Base-by-base conservation (phyloP, 1,140 invertebrate genomes). In the Drosophila repleta region DNA sequence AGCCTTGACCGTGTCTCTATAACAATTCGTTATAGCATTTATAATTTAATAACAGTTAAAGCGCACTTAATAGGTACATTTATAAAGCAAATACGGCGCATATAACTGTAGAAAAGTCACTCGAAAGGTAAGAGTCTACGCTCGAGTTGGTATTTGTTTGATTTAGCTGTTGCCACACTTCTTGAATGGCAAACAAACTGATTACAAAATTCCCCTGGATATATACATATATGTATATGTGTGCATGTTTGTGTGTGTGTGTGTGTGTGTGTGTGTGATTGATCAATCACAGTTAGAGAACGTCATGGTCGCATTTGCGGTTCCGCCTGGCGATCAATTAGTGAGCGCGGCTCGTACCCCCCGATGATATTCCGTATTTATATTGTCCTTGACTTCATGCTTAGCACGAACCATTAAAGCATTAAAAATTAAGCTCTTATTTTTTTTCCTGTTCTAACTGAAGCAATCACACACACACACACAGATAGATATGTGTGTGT, bases 251-350 rank as follows among this genome's bases (percentile, higher is more conserved):
- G n/a, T 29, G 8, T 43, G 43, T 61, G 18, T 45, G 3, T 39
- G 41, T 37, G 11, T 48, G 51, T 56, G 13, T 63, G 6, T 49
- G 21, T 62, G 29, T 63, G 51, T 70, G 67, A 69, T 69, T 63
- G 58, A 70, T 70, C 67, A 70, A 70, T 70, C 67, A 56, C 21
- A 46, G 49, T 55, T 53, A 49, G 13, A 43, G 10, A 26, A 11
- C n/a, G 32, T 62, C 20, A 45, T 15, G 29, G 55, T 24, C 21
- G 35, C 7, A 29, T 17, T 39, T 26, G 52, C 32, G 32, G 71
- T 78, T 81, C 78, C 78, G 73, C 73, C 76, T 81, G 41, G 73
- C 58, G 65, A 48, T 53, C 73, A 81, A 76, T 78, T 79, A 62
- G 51, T 57, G 29, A 29, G 29, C 7, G 24, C 2, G 8, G 61